Evolutionary conservation across 53 echinoderm and acorn worm species (phyloP).

Genomic region (Temnopleurus reevesii): DNA sequence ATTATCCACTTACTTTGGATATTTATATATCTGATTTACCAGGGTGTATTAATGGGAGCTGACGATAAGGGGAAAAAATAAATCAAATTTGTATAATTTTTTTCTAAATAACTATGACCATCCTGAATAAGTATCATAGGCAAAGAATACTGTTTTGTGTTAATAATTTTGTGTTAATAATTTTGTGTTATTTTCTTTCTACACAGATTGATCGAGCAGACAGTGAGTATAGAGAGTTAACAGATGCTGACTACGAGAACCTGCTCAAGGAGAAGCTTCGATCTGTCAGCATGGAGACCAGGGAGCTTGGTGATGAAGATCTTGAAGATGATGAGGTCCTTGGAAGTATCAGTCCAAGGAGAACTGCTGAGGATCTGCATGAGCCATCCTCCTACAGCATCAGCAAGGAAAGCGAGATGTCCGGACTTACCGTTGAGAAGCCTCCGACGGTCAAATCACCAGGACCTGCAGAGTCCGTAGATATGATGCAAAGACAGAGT

Average conservation of each 20-base stretch:
- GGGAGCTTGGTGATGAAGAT: constrained; percentile 33
- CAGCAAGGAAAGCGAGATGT: constrained; percentile 48
- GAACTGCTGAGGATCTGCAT: constrained; percentile 13
- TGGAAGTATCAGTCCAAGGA: neutral
- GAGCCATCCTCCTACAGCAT: constrained; percentile 57
- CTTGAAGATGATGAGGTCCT: constrained; percentile 46
- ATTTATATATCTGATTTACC: too few relatives aligned
- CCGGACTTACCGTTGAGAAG: constrained; percentile 63
- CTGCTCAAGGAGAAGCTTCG: constrained; percentile 34
- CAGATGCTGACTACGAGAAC: constrained; percentile 53
- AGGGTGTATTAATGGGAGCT: too few relatives aligned
- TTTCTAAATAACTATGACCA: too few relatives aligned
- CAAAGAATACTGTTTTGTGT: too few relatives aligned
- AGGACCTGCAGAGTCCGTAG: neutral
- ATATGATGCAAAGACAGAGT: neutral
- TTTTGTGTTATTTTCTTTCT: too few relatives aligned
- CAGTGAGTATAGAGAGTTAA: constrained; percentile 10
- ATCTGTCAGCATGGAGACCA: constrained; percentile 45
- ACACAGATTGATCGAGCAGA: constrained; percentile 37
- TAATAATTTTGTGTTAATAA: too few relatives aligned
- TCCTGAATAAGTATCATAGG: too few relatives aligned
- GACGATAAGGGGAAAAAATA: too few relatives aligned
- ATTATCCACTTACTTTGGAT: too few relatives aligned
- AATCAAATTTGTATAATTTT: too few relatives aligned
- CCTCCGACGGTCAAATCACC: constrained; percentile 50